phyloP scores from a whole-genome alignment of 1,140 invertebrate genomes.

The Hypsibius dujardini region DNA sequence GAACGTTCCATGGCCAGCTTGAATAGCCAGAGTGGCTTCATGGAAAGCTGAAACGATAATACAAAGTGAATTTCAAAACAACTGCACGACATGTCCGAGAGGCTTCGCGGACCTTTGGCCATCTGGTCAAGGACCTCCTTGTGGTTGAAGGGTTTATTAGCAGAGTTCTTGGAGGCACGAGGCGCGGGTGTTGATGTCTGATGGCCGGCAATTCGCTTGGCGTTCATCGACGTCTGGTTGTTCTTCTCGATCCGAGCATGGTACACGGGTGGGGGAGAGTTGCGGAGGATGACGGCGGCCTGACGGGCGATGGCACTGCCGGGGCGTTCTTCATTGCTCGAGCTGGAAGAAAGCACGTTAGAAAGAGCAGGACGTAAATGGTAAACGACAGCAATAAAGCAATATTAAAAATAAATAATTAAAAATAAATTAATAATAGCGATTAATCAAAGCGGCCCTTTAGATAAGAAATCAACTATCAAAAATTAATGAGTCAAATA shows the following conservation, averaged over 20 bases:
- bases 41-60: background rate
- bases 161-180: background rate
- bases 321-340: constrained; percentile 6
- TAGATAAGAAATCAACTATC: too few relatives aligned
- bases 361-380: too few relatives aligned
- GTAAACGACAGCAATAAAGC: too few relatives aligned
- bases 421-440: too few relatives aligned
- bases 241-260: background rate
- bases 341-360: background rate
- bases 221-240: background rate
- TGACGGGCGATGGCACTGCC: constrained; percentile 11
- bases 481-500: too few relatives aligned
- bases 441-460: too few relatives aligned
- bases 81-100: too few relatives aligned
- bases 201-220: background rate
- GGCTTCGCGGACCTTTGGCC: background rate
- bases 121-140: constrained; percentile 11
- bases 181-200: background rate
- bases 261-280: background rate
- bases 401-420: too few relatives aligned
- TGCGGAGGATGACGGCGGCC: background rate
- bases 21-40: background rate
- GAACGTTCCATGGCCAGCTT: background rate
- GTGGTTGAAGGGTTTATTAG: background rate
- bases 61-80: background rate